phyloP scores from a whole-genome alignment of 2,888 invertebrate genomes.

The Cremastinae sp. region DNA sequence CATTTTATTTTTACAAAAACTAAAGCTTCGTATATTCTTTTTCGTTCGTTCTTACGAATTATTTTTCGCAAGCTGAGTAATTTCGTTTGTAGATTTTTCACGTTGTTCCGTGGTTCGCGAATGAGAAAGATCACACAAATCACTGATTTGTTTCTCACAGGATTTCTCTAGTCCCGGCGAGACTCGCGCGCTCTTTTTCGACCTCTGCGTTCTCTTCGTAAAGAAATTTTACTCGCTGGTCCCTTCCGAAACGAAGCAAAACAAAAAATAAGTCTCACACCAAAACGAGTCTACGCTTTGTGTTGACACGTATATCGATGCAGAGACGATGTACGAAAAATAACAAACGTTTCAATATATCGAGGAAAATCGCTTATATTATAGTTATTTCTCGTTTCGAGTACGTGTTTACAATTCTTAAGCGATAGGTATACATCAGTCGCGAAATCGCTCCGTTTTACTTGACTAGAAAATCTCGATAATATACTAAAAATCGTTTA shows the following conservation, averaged over 20 bases:
- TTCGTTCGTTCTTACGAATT: too few species aligned
- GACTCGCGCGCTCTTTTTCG: slow-evolving; percentile 4
- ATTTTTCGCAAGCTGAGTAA: too few species aligned
- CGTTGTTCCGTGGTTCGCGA: too few species aligned
- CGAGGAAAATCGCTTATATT: background rate
- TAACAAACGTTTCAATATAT: slow-evolving; percentile 3
- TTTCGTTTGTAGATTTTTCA: too few species aligned
- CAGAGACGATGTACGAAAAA: slow-evolving; percentile 3
- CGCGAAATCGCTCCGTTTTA: slow-evolving; percentile 24
- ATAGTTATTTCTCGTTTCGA: slow-evolving; percentile 4
- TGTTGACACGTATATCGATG: slow-evolving; percentile 1
- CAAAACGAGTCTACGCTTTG: background rate
- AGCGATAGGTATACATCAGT: slow-evolving; percentile 29
- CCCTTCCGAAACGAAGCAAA: too few species aligned
- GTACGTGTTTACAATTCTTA: slow-evolving; percentile 8
- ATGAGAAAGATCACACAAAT: slow-evolving; percentile 21
- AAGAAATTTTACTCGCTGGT: background rate
- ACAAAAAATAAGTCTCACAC: too few species aligned
- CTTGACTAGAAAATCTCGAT: slow-evolving; percentile 45
- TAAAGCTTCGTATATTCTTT: too few species aligned
- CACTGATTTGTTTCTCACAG: slow-evolving; percentile 11
- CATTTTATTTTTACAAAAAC: too few species aligned
- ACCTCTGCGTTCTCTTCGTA: slow-evolving; percentile 9
- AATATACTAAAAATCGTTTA: background rate
- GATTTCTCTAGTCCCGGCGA: background rate